Evolutionary conservation across 2,113 vertebrate species (phyloP), one percentile per base, ranked within the genome.

Genomic region (Oxygymnocypris stewartii): DNA sequence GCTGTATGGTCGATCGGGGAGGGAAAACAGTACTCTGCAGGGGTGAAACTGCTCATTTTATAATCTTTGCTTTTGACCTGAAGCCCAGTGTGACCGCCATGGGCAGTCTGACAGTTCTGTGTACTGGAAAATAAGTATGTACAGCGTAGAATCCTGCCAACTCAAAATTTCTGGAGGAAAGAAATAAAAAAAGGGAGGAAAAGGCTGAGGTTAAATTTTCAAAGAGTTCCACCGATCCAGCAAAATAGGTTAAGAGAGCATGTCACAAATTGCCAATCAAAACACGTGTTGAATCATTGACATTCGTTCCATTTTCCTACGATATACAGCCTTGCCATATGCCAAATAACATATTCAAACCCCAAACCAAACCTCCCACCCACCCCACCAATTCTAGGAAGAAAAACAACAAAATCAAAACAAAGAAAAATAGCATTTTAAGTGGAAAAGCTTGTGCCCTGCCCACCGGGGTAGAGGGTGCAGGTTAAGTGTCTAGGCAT

Each of bases 41-140:
- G 79, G 75, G 40, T 81, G 86, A 90, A 90, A 92, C 92, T 91
- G 89, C 86, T 49, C 65, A 71, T 77, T 85, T 84, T 79, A 84
- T 37, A 76, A 82, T 57, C 69, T 75, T 20, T 3, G 28, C 87
- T 85, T 69, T 12, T 85, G 10, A 63, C 86, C 54, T 77, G 63
- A 84, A 85, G 87, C 87, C 85, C 89, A 85, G 86, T 80, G 87
- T 90, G 88, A 88, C 85, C 90, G 65, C 37, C 6, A 82, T 84
- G 44, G 31, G 76, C 89, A 81, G 61, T 71, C 51, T 49, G 84
- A 85, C 42, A 87, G 77, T 90, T 88, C 89, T 81, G 23, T 82
- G 91, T 91, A 92, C 89, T 93, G 92, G 88, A 92, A 94, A 94
- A 94, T 87, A 94, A 94, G 91, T 94, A 95, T 94, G 89, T 94